Base-by-base conservation (phyloP, 2,113 vertebrate species). In the Xyrauchen texanus region DNA sequence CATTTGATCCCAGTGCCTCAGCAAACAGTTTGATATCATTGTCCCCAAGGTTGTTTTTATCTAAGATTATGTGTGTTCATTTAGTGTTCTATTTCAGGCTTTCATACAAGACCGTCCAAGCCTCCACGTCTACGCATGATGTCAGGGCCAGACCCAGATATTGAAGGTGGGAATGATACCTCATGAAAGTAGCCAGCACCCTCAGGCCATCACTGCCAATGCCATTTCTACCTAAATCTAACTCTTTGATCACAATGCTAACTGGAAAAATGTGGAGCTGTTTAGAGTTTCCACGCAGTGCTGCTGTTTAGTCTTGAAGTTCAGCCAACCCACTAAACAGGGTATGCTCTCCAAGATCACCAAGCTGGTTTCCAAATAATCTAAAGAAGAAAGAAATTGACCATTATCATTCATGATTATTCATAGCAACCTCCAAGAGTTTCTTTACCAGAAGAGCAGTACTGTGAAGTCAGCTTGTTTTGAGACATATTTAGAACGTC, bases 141-240 rank as follows among this genome's bases (percentile, higher is more conserved):
- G 89, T 93, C 85, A 88, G 91, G 0, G 93, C 93, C 76, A 94
- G 85, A 60, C 93, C 93, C 8, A 95, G 80, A 76, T 94, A 93
- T 58, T 83, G 87, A 46, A 94, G 87, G 1, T 84, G 78, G 0
- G 94, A 93, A 81, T 91, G 88, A 73, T 88, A 82, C 68, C 88
- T 89, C 65, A 95, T 86, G 45, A 90, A 94, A 0, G 88, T 86
- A 0, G 92, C 92, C 15, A 94, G 74, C 34, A 89, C 79, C 76
- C 83, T 90, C 1, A 94, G 84, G 8, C 92, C 93, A 0, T 91
- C 79, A 7, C 88, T 86, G 66, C 81, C 82, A 45, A 94, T 42
- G 12, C 90, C 85, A 11, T 95, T 95, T 42, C 92, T 91, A n/a
- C 94, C 94, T 0, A 94, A 60, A 52, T 95, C 94, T 82, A 95